A percentile compares a stretch with the other conserved stretches of the same genome.
These are phyloP conservation scores for Panzeria rudis DNA, from an alignment of 2,888 invertebrate species.

Conservation along the genomic window DNA sequence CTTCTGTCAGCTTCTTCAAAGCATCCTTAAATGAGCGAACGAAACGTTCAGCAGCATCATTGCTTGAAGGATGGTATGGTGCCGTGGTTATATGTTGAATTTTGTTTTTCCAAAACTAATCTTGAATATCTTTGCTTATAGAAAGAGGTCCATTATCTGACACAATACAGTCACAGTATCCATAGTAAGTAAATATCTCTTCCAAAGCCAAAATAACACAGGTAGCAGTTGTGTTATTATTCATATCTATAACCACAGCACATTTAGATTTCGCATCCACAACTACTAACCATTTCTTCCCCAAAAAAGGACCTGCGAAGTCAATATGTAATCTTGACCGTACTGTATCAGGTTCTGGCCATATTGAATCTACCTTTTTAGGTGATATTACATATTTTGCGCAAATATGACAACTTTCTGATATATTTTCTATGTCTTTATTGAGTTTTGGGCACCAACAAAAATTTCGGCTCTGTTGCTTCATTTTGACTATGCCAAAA, in stretches of 20 bases:
- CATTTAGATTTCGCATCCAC: neutral
- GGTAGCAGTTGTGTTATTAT: neutral
- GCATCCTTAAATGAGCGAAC: conserved; percentile 1
- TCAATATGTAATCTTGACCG: conserved; percentile 4
- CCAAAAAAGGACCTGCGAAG: neutral
- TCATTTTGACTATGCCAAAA: conserved; percentile 5
- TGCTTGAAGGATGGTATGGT: conserved; percentile 7
- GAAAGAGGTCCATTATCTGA: neutral
- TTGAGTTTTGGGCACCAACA: conserved; percentile 7
- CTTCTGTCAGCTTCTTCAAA: neutral
- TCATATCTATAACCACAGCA: neutral
- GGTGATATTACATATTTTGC: neutral
- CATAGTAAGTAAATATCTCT: neutral
- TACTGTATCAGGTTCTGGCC: conserved; percentile 10
- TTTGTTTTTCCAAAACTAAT: no score
- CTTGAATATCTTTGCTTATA: neutral
- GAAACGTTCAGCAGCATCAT: conserved; percentile 16
- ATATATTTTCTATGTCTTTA: neutral
- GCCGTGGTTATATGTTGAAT: conserved; percentile 13
- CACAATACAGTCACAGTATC: neutral
- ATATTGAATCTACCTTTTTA: neutral
- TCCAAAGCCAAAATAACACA: neutral
- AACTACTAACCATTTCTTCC: neutral
- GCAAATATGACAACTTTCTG: neutral
- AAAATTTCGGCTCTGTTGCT: conserved; percentile 7